Percentiles rank a stretch among this genome's conserved stretches.
Conservation (phyloP, 2,888 invertebrate species). For the Heliconius sara region DNA sequence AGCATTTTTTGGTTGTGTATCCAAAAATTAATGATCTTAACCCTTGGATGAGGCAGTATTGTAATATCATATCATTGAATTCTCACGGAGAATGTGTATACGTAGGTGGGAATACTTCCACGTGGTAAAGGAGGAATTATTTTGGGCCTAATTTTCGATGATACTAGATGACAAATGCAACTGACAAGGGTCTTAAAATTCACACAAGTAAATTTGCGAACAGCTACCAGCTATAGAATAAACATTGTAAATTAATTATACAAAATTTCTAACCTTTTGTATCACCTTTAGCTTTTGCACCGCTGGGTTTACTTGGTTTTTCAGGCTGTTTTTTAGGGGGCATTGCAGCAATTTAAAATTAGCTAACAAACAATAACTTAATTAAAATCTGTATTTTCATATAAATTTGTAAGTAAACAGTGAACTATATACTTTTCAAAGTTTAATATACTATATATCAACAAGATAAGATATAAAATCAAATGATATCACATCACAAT, state of each 20-base stretch:
- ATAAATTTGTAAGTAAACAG: not conserved
- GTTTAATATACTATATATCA: not conserved
- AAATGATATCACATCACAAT: not conserved
- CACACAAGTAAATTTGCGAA: not conserved
- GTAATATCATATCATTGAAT: not conserved
- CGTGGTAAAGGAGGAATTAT: not conserved
- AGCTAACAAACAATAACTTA: not conserved
- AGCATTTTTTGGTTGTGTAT: no score
- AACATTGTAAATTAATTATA: not conserved
- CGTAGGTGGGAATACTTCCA: no score
- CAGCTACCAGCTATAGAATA: not conserved
- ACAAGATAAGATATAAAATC: not conserved
- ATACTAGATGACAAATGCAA: not conserved
- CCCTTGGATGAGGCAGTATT: no score
- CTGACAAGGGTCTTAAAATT: no score
- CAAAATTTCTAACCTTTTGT: constrained; percentile 64
- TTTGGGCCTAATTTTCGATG: not conserved
- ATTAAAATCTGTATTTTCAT: constrained; percentile 8
- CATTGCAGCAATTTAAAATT: constrained; percentile 72
- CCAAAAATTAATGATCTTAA: no score
- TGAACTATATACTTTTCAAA: not conserved
- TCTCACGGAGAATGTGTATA: not conserved
- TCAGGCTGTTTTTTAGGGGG: constrained; percentile 89
- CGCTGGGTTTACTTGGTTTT: constrained; percentile 81
- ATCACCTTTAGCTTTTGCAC: constrained; percentile 64